Evolutionary conservation across 1,140 invertebrate genomes (phyloP), one percentile per base, ranked within the genome.

Genomic region (Cylas formicarius): DNA sequence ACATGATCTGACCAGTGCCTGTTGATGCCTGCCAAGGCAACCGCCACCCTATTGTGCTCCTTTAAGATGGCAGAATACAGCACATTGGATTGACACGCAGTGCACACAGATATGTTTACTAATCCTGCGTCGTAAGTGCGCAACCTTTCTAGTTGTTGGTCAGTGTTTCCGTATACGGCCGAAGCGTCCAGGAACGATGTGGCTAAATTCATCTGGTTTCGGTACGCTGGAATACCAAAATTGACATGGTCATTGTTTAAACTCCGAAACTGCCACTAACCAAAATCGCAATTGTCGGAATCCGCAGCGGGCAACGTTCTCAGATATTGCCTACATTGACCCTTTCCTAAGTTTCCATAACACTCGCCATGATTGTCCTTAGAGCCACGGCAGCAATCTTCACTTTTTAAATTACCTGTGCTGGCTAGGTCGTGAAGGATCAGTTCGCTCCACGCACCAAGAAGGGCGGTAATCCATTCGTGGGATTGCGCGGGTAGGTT

Each of bases 161-260:
- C 76, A 0, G 78, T 82, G 33, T 71, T 82, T 4, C 91, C 90
- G 61, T 94, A 95, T 24, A 95, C 68, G 11, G 81, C 79, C 0
- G 87, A 90, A 1, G 77, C 91, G 57, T 95, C 90, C 3, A 95
- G 69, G 60, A 88, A 92, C 2, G 83, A 78, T 0, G 90, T 88
- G 0, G 83, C 90, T 50, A 86, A 74, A 66, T 93, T 93, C 76
- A 90, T 87, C 61, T 90, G 86, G 49, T 91, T 82, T 26, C 87
- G 72, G 17, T 73, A 67, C 34, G 82, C 77, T 80, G 63, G 19
- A 61, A 62, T 35, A 41, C 10, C 13, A 39, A 48, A 26, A 39
- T 50, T 23, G 39, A 17, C 3, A 14, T 41, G 18, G 9, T 7
- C 18, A 14, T 4, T 3, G 29, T 21, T 4, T 37, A 16, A 18